These are phyloP conservation scores for Latheticus oryzae DNA, from an alignment of 2,888 invertebrate genomes.

Conservation along the genomic window DNA sequence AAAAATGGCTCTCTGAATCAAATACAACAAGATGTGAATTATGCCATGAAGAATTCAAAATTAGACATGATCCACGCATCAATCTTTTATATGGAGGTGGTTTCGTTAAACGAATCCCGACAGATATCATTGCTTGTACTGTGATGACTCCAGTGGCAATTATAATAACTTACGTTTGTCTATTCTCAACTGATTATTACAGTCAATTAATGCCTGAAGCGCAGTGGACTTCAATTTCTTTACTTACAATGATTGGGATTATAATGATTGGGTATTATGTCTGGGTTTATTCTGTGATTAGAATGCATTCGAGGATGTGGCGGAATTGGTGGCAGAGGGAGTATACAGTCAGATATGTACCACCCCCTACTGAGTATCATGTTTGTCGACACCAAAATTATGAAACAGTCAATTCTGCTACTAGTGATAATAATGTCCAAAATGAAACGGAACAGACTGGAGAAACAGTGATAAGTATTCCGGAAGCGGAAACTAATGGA, in stretches of 20 bases:
- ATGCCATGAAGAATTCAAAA: conserved; percentile 75
- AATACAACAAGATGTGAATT: conserved; percentile 79
- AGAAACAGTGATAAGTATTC: no score
- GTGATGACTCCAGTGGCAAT: conserved; percentile 71
- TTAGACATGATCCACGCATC: conserved; percentile 67
- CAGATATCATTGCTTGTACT: conserved; percentile 70
- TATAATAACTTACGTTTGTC: conserved; percentile 67
- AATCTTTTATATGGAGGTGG: conserved; percentile 51
- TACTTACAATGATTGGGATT: conserved; percentile 66
- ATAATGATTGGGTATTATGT: conserved; percentile 68
- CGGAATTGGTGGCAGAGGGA: conserved; percentile 70
- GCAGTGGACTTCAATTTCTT: conserved; percentile 66
- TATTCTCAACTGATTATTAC: conserved; percentile 68
- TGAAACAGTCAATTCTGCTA: conserved; percentile 17
- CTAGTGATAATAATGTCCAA: no score
- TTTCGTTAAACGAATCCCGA: conserved; percentile 60
- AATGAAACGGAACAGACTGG: no score
- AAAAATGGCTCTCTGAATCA: conserved; percentile 81
- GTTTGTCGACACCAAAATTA: conserved; percentile 6
- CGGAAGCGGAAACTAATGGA: no score
- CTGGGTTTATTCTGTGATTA: conserved; percentile 67
- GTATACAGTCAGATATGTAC: conserved; percentile 65
- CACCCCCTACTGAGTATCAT: conserved; percentile 47
- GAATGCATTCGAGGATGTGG: conserved; percentile 68
- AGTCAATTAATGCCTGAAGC: conserved; percentile 66